These are phyloP conservation scores for Camelus bactrianus DNA, from an alignment of 2,113 vertebrate genomes.

Conservation along the genomic window DNA sequence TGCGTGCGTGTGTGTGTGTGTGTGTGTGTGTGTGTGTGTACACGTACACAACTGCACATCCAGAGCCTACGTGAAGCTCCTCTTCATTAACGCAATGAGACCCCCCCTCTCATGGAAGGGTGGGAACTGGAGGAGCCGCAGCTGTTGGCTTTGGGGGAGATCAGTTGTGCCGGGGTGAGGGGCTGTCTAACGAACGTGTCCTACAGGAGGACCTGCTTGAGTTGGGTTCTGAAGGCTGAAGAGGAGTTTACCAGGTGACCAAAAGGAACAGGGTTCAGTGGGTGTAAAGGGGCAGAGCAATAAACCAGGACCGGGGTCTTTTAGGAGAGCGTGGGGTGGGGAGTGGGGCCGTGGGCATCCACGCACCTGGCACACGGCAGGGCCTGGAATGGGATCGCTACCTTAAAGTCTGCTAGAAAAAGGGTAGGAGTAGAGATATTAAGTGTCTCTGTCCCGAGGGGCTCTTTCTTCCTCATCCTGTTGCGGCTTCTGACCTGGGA, in stretches of 20 bases:
- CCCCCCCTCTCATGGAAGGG: background rate
- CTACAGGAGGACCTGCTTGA: background rate
- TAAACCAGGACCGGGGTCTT: fast-evolving
- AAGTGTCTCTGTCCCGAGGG: fast-evolving
- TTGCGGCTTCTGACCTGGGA: background rate
- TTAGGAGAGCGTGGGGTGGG: fast-evolving
- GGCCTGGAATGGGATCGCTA: fast-evolving
- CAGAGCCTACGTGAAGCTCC: background rate
- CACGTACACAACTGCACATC: fast-evolving
- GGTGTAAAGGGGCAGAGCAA: background rate
- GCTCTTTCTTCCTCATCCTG: background rate
- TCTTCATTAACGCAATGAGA: fast-evolving
- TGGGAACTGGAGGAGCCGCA: fast-evolving
- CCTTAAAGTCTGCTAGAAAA: background rate
- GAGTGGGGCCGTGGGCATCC: fast-evolving
- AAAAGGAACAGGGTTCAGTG: background rate
- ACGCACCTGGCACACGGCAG: fast-evolving
- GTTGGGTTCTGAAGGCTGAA: background rate
- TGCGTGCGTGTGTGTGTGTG: background rate
- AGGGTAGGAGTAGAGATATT: background rate
- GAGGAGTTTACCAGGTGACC: background rate
- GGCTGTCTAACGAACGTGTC: background rate
- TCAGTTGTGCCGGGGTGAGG: background rate
- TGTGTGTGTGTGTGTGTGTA: no score
- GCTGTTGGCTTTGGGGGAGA: background rate